phyloP scores from a whole-genome alignment of 2,888 invertebrate species.

The Ectropis crepuscularia region DNA sequence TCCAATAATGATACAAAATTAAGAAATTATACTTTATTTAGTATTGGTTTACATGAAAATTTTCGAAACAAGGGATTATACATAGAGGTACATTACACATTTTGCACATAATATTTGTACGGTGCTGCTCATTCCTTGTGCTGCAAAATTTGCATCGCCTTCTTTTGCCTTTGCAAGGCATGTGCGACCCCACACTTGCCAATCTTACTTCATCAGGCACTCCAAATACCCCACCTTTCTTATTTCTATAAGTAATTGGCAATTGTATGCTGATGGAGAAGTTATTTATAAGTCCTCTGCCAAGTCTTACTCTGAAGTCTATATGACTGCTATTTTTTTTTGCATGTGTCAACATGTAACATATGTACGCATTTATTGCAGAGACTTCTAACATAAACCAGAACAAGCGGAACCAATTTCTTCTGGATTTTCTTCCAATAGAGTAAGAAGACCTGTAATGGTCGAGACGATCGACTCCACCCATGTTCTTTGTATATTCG shows the following conservation, averaged over 20 bases:
- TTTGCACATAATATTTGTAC: conserved; percentile 14
- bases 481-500: too few relatives aligned
- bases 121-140: conserved; percentile 9
- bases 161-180: conserved; percentile 12
- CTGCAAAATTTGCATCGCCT: conserved; percentile 18
- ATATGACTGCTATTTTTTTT: conserved; percentile 7
- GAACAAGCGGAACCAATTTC: conserved; percentile 23
- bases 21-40: conserved; percentile 2
- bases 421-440: too few relatives aligned
- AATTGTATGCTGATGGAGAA: conserved; percentile 10
- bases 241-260: conserved; percentile 10
- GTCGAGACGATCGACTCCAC: too few relatives aligned
- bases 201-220: conserved; percentile 16
- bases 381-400: conserved; percentile 25
- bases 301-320: not conserved
- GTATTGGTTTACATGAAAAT: conserved; percentile 9
- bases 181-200: conserved; percentile 11
- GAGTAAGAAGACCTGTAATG: too few relatives aligned
- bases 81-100: conserved; percentile 18
- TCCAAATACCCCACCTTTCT: conserved; percentile 20
- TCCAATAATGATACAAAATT: conserved; percentile 10
- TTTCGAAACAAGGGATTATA: conserved; percentile 6
- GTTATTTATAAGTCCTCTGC: conserved; percentile 1
- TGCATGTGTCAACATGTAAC: conserved; percentile 14
- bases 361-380: conserved; percentile 29